Percentiles rank a stretch among this genome's conserved stretches.
phyloP scores from a whole-genome alignment of 2,797 vertebrate species.

The Cryptoblepharus egeriae region DNA sequence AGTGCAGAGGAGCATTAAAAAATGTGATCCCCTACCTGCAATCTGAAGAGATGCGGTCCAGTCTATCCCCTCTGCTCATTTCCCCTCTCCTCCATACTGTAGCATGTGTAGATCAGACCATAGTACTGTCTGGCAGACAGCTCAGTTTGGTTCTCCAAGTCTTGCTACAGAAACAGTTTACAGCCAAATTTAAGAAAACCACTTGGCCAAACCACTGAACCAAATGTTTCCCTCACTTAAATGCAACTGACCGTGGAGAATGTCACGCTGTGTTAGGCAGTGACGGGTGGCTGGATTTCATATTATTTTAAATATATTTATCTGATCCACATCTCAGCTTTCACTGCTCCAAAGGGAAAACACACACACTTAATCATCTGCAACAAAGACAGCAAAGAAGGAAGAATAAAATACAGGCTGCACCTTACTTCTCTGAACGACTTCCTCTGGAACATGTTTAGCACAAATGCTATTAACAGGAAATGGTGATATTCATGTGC shows the following conservation, averaged over 20 bases:
- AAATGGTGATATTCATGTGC: constrained; percentile 71
- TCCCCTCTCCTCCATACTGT: neutral
- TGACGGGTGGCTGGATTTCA: neutral
- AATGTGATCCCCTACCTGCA: neutral
- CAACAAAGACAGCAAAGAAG: constrained; percentile 16
- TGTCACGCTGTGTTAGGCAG: neutral
- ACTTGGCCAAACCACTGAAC: constrained; percentile 28
- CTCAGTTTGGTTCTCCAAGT: constrained; percentile 27
- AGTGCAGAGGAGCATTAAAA: neutral
- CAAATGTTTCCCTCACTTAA: constrained; percentile 46
- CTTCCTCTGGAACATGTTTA: constrained; percentile 69
- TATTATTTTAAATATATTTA: neutral
- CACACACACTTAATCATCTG: neutral
- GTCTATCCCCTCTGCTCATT: neutral
- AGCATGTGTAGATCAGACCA: neutral
- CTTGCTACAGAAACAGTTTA: constrained; percentile 32
- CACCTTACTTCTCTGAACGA: constrained; percentile 75
- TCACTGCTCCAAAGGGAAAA: neutral
- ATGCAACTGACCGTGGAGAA: constrained; percentile 48
- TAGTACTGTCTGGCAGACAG: neutral
- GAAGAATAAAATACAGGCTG: constrained; percentile 44
- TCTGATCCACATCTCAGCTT: constrained; percentile 27
- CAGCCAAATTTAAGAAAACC: constrained; percentile 29
- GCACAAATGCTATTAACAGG: constrained; percentile 75
- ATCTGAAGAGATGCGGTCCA: neutral